Base-by-base conservation (phyloP, 2,797 vertebrate species). In the Muscicapa striata region DNA sequence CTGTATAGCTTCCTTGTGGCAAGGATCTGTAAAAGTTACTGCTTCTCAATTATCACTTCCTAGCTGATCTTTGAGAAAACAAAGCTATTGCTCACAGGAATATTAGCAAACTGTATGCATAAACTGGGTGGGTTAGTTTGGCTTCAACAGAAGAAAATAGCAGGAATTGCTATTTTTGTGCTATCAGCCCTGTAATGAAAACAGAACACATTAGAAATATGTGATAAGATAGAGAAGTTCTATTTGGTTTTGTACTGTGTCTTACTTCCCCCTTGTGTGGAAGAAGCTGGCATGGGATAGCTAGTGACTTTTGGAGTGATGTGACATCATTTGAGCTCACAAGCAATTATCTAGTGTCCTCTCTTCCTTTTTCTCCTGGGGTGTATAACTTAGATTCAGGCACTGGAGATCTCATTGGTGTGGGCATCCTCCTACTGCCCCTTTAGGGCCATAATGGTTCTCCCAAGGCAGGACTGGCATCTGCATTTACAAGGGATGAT, bases 31-130 rank as follows among this genome's bases (percentile, higher is more conserved):
- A 66, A 62, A 92, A 63, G 23, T 89, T 92, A 85, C 10, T 90
- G 52, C n/a, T 92, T 92, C 93, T 83, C 85, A 89, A 48, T 95
- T 91, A 90, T 54, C 40, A 30, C 27, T 93, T 91, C 66, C 78
- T 49, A 77, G n/a, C 16, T 81, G 69, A 68, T 79, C 63, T 81
- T 85, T 74, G 86, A 51, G 49, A 87, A 93, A 93, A 29, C 30
- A 66, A 77, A 95, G 32, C 63, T 74, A 59, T 84, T 87, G 58
- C 68, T 92, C 62, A 76, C 41, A 68, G 43, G 23, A 79, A 79
- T 62, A 68, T 74, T 72, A 81, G 38, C 40, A 88, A 95, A 90
- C 21, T 63, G 19, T 32, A 12, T 43, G 78, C 62, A 81, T 72
- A 82, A 84, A 69, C 27, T 10, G 24, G 38, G 29, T 46, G 59